Evolutionary conservation across 2,113 vertebrate genomes (phyloP), one percentile per base, ranked within the genome.

Genomic region (Corythoichthys intestinalis): DNA sequence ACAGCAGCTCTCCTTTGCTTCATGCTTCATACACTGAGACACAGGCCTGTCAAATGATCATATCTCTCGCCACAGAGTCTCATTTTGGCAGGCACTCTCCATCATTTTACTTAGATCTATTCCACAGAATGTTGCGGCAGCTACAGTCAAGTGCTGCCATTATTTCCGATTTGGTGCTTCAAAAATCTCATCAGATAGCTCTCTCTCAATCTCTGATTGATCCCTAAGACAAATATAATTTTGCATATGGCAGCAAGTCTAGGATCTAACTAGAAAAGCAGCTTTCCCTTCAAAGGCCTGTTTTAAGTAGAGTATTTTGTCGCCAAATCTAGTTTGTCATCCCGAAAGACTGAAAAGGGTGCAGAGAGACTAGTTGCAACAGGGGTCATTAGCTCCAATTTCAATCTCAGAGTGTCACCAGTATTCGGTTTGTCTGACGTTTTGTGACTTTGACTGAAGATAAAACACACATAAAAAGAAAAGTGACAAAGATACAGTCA

Each of bases 61-160:
- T 39, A 53, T 47, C 52, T 57, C 52, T 65, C 35, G n/a, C 64
- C 38, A 4, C 48, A 7, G 66, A 66, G 50, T 52, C 50, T 61
- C 38, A n/a, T 56, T 50, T 61, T 66, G 56, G 54, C 69, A 68
- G 48, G 61, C 20, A 39, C 39, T 34, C 48, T 57, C 15, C 47
- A n/a, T 58, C 17, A 9, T 28, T 66, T 66, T 5, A 46, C 57
- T 67, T 38, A 58, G 39, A 58, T 53, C n/a, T 60, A 39, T 48
- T 58, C 8, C 37, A 20, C 67, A 75, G 69, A 72, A 66, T 64
- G 28, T 65, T 69, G 57, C 66, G 39, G 53, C 69, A 37, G 37
- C 56, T 79, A 34, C 10, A 72, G 62, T 72, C 17, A 63, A 79
- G 69, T 69, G 50, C 61, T 66, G 50, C 64, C 73, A 79, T 72